A percentile compares a stretch with the other conserved stretches of the same genome.
phyloP scores from a whole-genome alignment of 2,888 invertebrate genomes.

The Ptychoptera contaminata region DNA sequence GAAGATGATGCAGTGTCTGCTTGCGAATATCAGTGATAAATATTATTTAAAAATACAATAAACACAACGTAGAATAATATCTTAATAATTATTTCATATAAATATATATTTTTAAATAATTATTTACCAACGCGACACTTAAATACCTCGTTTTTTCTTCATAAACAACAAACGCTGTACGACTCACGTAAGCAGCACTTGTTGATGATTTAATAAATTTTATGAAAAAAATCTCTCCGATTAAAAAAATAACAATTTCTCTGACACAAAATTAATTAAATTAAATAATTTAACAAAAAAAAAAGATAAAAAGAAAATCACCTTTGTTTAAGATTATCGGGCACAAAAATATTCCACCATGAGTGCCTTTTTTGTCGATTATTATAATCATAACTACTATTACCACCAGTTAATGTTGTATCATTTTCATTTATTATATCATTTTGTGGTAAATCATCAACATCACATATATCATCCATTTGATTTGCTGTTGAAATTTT shows the following conservation, averaged over 20 bases:
- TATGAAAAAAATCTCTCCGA: too few species aligned
- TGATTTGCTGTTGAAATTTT: slow-evolving; percentile 20
- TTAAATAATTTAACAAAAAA: neutral
- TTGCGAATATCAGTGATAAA: too few species aligned
- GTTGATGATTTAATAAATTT: too few species aligned
- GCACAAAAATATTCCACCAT: slow-evolving; percentile 81
- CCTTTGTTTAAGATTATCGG: slow-evolving; percentile 58
- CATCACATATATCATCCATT: slow-evolving; percentile 2
- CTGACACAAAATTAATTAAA: neutral
- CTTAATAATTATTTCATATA: neutral
- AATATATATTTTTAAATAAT: neutral
- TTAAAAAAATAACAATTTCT: too few species aligned
- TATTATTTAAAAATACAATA: too few species aligned
- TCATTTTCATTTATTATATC: neutral
- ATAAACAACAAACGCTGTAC: too few species aligned
- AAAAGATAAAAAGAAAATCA: slow-evolving; percentile 11
- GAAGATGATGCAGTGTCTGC: too few species aligned
- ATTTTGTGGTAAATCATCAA: neutral
- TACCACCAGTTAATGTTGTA: slow-evolving; percentile 12
- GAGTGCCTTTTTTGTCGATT: slow-evolving; percentile 53
- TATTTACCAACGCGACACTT: neutral
- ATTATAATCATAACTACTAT: slow-evolving; percentile 21
- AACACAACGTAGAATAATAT: too few species aligned
- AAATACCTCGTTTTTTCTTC: too few species aligned
- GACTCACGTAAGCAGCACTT: too few species aligned